These are phyloP conservation scores for Cyrtodaria siliqua DNA, from an alignment of 2,888 invertebrate genomes.

Conservation along the genomic window DNA sequence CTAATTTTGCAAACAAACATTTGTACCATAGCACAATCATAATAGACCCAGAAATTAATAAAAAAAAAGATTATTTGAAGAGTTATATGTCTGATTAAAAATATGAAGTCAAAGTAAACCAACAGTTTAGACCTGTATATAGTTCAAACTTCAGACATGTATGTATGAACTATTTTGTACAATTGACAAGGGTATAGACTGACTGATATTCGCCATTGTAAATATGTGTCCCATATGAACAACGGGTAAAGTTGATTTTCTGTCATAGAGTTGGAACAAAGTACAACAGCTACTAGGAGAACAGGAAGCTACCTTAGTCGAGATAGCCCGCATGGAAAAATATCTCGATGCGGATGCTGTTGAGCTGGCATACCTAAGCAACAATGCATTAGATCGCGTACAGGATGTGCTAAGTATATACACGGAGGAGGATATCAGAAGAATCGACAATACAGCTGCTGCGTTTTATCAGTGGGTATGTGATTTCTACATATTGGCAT, in stretches of 20 bases:
- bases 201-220: too few relatives aligned
- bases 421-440: constrained; percentile 39
- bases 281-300: constrained; percentile 35
- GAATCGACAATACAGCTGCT: constrained; percentile 50
- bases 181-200: too few relatives aligned
- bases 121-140: too few relatives aligned
- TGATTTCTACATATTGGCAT: too few relatives aligned
- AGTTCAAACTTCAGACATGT: too few relatives aligned
- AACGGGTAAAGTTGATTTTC: neutral
- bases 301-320: constrained; percentile 44
- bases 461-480: constrained; percentile 54
- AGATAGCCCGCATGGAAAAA: constrained; percentile 52
- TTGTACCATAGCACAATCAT: too few relatives aligned
- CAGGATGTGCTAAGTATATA: constrained; percentile 34
- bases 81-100: too few relatives aligned
- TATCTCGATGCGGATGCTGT: constrained; percentile 32
- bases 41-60: too few relatives aligned
- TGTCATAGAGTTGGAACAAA: constrained; percentile 39
- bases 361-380: constrained; percentile 12
- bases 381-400: constrained; percentile 21
- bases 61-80: too few relatives aligned
- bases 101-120: too few relatives aligned
- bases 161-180: neutral
- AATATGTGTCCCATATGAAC: too few relatives aligned
- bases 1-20: too few relatives aligned